Conservation (phyloP, 2,888 invertebrate species). For the Pardosa pseudoannulata region DNA sequence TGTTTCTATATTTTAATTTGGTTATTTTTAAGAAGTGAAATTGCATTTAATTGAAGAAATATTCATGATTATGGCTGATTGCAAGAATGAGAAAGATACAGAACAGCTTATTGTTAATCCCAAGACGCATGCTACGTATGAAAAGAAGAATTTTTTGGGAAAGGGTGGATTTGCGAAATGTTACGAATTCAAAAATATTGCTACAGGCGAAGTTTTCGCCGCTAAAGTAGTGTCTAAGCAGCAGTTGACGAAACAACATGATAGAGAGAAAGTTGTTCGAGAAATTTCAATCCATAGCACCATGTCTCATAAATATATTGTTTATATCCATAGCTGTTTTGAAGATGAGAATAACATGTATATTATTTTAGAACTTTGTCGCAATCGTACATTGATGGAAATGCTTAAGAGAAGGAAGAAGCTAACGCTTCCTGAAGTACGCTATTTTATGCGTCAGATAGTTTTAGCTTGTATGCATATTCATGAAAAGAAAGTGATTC, state of each 20-base stretch:
- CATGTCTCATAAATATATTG: constrained; percentile 92
- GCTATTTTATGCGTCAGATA: constrained; percentile 97
- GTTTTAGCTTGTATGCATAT: constrained; percentile 93
- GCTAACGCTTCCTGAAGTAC: constrained; percentile 97
- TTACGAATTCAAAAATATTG: constrained; percentile 92
- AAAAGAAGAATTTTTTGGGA: constrained; percentile 82
- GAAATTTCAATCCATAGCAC: constrained; percentile 97
- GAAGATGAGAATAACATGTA: constrained; percentile 95
- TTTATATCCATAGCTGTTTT: constrained; percentile 94
- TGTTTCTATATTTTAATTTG: too few species aligned
- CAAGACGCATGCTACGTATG: constrained; percentile 85
- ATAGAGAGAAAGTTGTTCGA: constrained; percentile 90
- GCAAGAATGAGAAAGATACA: constrained; percentile 79
- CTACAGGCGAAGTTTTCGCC: constrained; percentile 89
- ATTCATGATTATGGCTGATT: constrained; percentile 27
- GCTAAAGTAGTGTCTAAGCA: constrained; percentile 97
- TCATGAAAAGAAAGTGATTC: constrained; percentile 94
- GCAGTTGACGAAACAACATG: constrained; percentile 93
- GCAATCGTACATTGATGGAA: constrained; percentile 98
- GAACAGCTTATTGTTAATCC: constrained; percentile 90
- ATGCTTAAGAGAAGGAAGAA: constrained; percentile 93
- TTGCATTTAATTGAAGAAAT: not conserved
- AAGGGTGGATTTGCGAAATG: constrained; percentile 99
- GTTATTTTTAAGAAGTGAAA: too few species aligned
- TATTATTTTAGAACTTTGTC: constrained; percentile 95